phyloP scores from a whole-genome alignment of 1,140 invertebrate species.

The Tetraneura akinire region DNA sequence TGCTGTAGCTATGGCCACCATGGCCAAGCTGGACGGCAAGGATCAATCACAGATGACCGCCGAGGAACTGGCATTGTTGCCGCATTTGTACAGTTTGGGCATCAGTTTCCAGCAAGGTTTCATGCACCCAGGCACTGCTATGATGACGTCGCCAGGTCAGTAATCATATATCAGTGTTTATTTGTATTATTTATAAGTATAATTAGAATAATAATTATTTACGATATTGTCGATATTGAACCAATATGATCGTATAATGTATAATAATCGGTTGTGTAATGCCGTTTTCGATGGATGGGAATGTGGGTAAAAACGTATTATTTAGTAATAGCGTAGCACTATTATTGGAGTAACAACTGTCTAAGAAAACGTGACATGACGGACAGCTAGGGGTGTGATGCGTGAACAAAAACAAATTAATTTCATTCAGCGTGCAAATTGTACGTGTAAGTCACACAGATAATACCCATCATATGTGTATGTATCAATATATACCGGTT shows the following conservation, averaged over 20 bases:
- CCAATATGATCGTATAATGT: neutral
- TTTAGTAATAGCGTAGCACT: no score
- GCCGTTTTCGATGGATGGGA: no score
- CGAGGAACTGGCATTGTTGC: conserved; percentile 60
- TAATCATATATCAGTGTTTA: conserved; percentile 30
- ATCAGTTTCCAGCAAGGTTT: conserved; percentile 41
- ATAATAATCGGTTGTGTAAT: no score
- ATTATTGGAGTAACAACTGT: conserved; percentile 5
- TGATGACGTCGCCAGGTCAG: conserved; percentile 50
- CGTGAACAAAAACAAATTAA: conserved; percentile 23
- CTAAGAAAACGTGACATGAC: conserved; percentile 6
- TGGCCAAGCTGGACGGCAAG: conserved; percentile 55
- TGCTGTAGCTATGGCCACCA: conserved; percentile 54
- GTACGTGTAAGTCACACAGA: neutral
- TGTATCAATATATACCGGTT: no score
- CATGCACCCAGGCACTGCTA: conserved; percentile 45
- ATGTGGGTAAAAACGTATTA: neutral
- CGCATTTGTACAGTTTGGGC: conserved; percentile 60
- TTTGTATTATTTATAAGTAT: neutral
- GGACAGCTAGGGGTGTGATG: conserved; percentile 19
- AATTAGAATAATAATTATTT: neutral
- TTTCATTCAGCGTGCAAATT: conserved; percentile 25
- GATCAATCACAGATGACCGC: conserved; percentile 53
- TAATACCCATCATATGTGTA: neutral
- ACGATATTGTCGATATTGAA: neutral